A percentile compares a stretch with the other conserved stretches of the same genome.
Conservation (phyloP, 2,888 invertebrate species). For the Creontiades dilutus region DNA sequence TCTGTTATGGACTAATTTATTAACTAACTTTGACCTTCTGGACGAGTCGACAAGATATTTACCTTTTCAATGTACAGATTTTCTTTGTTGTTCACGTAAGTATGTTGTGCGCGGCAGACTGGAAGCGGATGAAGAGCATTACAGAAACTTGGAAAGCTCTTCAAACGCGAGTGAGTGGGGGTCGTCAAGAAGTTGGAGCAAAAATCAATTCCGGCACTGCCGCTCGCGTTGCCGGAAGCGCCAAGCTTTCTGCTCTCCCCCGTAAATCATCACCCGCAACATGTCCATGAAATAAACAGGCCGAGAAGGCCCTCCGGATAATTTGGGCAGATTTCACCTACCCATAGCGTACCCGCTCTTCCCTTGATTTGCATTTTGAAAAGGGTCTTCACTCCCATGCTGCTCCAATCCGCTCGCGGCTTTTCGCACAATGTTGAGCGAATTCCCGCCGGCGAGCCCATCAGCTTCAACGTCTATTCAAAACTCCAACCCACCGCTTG, state of each 20-base stretch:
- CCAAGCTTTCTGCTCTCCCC: neutral
- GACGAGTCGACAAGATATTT: no score
- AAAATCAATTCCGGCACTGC: no score
- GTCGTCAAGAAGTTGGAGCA: no score
- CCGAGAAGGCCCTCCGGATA: neutral
- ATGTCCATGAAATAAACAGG: neutral
- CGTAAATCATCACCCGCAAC: slow-evolving; percentile 12
- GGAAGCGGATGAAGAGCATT: no score
- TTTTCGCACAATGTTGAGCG: neutral
- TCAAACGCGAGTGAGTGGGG: no score
- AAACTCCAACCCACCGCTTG: neutral
- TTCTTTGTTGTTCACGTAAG: no score
- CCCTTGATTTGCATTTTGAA: slow-evolving; percentile 36
- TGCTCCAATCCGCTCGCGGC: neutral
- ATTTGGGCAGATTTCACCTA: slow-evolving; percentile 25
- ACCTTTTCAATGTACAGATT: no score
- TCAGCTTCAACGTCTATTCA: neutral
- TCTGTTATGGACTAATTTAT: no score
- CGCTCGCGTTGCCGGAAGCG: no score
- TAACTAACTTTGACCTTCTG: no score
- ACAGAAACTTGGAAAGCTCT: no score
- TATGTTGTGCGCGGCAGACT: no score
- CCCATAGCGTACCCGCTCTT: neutral
- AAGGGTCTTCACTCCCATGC: neutral
- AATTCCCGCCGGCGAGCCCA: neutral